A percentile compares a stretch with the other conserved stretches of the same genome.
Conservation (phyloP, 1,140 invertebrate species). For the Solenopsis fugax region DNA sequence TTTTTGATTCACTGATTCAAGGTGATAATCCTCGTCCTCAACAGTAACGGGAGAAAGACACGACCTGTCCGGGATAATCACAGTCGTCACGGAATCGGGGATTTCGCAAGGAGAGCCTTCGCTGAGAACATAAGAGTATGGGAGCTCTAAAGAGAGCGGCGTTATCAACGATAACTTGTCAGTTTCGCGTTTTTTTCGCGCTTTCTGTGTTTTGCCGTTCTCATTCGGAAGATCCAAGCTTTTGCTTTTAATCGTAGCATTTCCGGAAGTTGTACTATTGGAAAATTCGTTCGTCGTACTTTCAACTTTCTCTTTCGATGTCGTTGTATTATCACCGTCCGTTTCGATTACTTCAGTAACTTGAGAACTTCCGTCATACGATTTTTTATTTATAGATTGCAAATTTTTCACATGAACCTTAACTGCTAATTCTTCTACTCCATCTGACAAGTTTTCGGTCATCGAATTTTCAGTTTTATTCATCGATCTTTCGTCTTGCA, state of each 20-base stretch:
- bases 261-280: neutral
- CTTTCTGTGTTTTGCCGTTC: neutral
- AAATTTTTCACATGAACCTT: neutral
- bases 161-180: neutral
- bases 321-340: neutral
- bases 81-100: constrained; percentile 83
- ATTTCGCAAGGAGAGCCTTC: constrained; percentile 85
- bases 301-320: neutral
- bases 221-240: neutral
- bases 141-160: constrained; percentile 13
- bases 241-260: neutral
- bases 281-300: neutral
- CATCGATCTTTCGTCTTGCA: neutral
- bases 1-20: neutral
- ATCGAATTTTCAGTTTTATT: constrained; percentile 13
- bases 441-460: neutral
- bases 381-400: constrained; percentile 17
- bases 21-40: neutral
- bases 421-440: constrained; percentile 3
- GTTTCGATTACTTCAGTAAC: neutral
- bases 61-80: constrained; percentile 81
- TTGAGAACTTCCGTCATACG: neutral
- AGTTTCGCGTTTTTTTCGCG: constrained; percentile 11
- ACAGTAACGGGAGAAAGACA: constrained; percentile 42
- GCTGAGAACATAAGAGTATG: constrained; percentile 81